These are phyloP conservation scores for Crepidodera aurea DNA, from an alignment of 2,888 invertebrate species.

Conservation along the genomic window DNA sequence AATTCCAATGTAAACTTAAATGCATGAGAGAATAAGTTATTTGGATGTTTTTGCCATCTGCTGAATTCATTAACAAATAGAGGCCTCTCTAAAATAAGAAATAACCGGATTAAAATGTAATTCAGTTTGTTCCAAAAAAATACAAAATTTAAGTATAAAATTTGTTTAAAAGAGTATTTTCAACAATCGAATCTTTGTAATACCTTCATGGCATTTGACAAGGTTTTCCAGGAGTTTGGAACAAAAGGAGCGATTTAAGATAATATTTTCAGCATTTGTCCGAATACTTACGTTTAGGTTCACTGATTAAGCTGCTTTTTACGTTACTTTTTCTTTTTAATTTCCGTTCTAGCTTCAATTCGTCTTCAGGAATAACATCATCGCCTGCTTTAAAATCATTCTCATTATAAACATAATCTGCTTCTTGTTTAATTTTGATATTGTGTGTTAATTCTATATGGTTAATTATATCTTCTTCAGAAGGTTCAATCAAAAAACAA, in stretches of 20 bases:
- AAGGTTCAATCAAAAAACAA: constrained; percentile 48
- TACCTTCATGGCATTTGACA: no score
- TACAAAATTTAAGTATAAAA: no score
- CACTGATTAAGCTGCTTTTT: background rate
- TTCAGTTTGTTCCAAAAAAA: no score
- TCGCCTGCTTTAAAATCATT: constrained; percentile 33
- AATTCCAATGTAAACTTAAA: constrained; percentile 53
- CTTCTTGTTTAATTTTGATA: constrained; percentile 33
- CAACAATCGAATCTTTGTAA: no score
- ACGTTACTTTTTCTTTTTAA: no score
- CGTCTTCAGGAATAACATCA: background rate
- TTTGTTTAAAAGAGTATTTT: no score
- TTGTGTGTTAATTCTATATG: constrained; percentile 48
- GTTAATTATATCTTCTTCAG: constrained; percentile 45
- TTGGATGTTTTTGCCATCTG: constrained; percentile 3
- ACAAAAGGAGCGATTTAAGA: no score
- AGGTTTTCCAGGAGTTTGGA: no score
- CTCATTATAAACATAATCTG: constrained; percentile 32
- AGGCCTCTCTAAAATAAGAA: constrained; percentile 43
- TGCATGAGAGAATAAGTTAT: constrained; percentile 41
- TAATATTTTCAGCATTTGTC: no score
- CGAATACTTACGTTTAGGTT: background rate
- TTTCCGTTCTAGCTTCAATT: no score
- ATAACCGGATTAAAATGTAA: no score
- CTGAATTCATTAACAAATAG: constrained; percentile 30